Base-by-base conservation (phyloP, 2,888 invertebrate species). In the Eulithis prunata region DNA sequence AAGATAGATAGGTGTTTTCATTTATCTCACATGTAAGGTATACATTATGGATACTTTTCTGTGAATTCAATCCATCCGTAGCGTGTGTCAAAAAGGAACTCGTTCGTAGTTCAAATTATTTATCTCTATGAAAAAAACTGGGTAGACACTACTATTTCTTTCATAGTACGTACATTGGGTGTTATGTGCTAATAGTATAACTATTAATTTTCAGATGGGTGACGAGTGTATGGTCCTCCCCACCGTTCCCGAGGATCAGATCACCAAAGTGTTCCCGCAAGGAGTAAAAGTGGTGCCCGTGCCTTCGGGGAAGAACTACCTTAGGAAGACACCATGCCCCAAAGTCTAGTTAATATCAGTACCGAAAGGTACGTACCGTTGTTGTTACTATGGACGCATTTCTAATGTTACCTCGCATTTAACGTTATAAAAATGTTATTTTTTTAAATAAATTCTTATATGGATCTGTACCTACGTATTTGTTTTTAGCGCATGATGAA, bases 161-260 rank as follows among this genome's bases (percentile, higher is more conserved):
- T 21, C 21, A 21, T 21, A 21, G 21, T 21, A 21, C 21, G 21
- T 21, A 21, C 21, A 21, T 21, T 21, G 2, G 21, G 21, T 21
- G 21, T 21, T 21, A 21, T 21, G 32, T 41, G 8, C 3, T 41
- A 0, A 41, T 5, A 45, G 12, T n/a, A 7, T 45, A 45, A n/a
- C 1, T 45, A n/a, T 4, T 11, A 14, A 45, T 10, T 71, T 43
- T 11, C 46, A 98, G 96, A 90, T 93, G 82, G 98, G 98, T 6
- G 96, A 95, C 3, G 94, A 95, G 32, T 98, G 98, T 74, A 99
- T 99, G 98, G 96, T 99, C 41, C 92, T 97, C 70, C 99, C 99
- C 0, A 95, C 95, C 0, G 92, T 99, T 0, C 91, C 95, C 0
- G 94, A 95, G 5, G 95, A 95, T 14, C 96, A 98, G 77, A 94